These are phyloP conservation scores for Puntigrus tetrazona DNA, from an alignment of 2,113 vertebrate genomes.

Conservation along the genomic window DNA sequence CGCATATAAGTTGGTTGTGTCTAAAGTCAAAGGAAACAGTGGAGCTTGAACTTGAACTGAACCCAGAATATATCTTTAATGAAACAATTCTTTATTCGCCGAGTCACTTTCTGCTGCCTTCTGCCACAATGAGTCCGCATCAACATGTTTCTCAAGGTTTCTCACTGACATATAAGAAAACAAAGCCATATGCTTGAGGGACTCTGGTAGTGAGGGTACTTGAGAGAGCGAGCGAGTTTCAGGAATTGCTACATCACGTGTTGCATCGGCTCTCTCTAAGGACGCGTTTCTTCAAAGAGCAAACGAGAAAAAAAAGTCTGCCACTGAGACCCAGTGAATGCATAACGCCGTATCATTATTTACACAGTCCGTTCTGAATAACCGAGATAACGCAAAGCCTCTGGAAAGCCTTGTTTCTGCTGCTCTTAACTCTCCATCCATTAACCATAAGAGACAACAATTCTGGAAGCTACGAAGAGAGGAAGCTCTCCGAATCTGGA, in stretches of 20 bases:
- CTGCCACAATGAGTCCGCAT: neutral
- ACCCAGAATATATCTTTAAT: neutral
- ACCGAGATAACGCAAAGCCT: conserved; percentile 57
- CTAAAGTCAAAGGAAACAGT: too few species aligned
- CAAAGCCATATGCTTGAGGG: neutral
- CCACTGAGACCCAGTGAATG: conserved; percentile 25
- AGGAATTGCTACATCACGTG: conserved; percentile 17
- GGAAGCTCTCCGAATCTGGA: neutral
- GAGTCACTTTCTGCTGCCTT: neutral
- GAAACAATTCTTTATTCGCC: neutral
- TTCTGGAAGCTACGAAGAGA: neutral
- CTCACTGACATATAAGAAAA: neutral
- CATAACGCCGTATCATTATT: conserved; percentile 35
- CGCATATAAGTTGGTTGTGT: too few species aligned
- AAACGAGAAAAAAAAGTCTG: neutral
- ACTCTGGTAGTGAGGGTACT: neutral
- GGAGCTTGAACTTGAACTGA: neutral
- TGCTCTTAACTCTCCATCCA: conserved; percentile 53
- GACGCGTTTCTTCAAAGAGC: conserved; percentile 7
- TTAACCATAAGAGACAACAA: conserved; percentile 35
- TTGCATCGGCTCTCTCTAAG: neutral
- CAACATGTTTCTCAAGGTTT: conserved; percentile 1
- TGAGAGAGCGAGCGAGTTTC: neutral
- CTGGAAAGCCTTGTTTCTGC: conserved; percentile 61
- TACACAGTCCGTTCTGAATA: conserved; percentile 55